phyloP scores from a whole-genome alignment of 2,113 vertebrate species.

The Rhinopomastus cyanomelas region DNA sequence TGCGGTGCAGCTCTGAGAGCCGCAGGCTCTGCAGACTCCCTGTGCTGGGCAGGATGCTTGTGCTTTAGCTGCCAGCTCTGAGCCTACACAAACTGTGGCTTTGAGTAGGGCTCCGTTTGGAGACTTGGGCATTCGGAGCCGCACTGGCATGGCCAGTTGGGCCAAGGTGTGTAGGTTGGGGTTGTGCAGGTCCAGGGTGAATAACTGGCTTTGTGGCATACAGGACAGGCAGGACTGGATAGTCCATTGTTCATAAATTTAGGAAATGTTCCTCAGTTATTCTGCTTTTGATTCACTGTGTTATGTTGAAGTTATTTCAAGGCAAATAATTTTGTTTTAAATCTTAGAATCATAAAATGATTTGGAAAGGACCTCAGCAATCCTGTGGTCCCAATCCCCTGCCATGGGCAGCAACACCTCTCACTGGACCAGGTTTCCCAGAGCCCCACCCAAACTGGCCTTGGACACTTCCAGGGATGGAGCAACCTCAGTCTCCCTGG shows the following conservation, averaged over 20 bases:
- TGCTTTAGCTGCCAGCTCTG: background rate
- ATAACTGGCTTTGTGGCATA: background rate
- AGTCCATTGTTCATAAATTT: background rate
- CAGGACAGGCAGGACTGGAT: background rate
- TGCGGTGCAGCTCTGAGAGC: background rate
- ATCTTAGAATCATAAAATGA: too few relatives aligned
- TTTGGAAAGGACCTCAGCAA: too few relatives aligned
- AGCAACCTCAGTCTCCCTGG: too few relatives aligned
- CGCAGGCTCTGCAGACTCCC: background rate
- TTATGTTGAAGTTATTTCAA: background rate
- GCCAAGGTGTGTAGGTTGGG: background rate
- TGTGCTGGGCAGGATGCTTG: rapidly evolving
- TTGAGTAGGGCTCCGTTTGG: background rate
- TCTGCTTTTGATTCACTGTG: background rate
- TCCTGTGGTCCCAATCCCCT: too few relatives aligned
- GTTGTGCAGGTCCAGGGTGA: rapidly evolving
- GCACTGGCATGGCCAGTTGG: background rate
- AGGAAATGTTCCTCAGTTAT: background rate
- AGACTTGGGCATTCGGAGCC: background rate
- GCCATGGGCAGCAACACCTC: too few relatives aligned
- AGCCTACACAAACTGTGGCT: background rate
- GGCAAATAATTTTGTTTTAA: background rate
- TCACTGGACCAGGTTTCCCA: too few relatives aligned
- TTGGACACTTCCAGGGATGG: too few relatives aligned
- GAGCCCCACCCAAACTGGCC: too few relatives aligned